A percentile compares a stretch with the other conserved stretches of the same genome.
phyloP scores from a whole-genome alignment of 2,113 vertebrate species.

The Pampusana beccarii region DNA sequence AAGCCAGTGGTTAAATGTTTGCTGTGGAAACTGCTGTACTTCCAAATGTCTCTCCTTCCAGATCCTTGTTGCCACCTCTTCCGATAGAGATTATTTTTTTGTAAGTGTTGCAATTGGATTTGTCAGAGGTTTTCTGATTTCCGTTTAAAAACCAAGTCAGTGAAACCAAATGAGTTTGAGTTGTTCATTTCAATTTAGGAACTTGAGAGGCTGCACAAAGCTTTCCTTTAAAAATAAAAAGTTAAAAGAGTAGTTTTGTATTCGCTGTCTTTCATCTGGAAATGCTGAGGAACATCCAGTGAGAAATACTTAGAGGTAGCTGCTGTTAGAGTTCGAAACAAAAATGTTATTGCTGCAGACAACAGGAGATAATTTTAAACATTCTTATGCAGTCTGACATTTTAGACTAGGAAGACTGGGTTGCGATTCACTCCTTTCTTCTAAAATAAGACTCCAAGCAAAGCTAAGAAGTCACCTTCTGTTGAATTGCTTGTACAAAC shows the following conservation, averaged over 20 bases:
- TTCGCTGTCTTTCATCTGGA: background rate
- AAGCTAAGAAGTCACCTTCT: background rate
- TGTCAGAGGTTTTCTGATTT: background rate
- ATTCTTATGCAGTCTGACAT: background rate
- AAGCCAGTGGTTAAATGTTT: background rate
- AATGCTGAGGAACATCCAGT: background rate
- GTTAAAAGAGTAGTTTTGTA: background rate
- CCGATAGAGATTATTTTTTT: background rate
- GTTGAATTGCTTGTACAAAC: background rate
- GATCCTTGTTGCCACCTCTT: background rate
- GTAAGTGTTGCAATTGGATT: background rate
- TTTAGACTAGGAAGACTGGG: background rate
- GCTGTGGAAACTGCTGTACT: background rate
- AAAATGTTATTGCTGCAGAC: background rate
- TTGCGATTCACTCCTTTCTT: background rate
- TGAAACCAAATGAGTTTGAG: background rate
- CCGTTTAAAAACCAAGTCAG: background rate
- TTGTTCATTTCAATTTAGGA: background rate
- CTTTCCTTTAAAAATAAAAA: background rate
- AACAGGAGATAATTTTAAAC: background rate
- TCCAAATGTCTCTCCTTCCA: background rate
- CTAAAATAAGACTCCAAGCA: background rate
- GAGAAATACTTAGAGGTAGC: background rate
- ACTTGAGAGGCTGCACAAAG: background rate
- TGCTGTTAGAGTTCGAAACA: background rate